phyloP scores from a whole-genome alignment of 2,113 vertebrate genomes.

The Podocnemis expansa region DNA sequence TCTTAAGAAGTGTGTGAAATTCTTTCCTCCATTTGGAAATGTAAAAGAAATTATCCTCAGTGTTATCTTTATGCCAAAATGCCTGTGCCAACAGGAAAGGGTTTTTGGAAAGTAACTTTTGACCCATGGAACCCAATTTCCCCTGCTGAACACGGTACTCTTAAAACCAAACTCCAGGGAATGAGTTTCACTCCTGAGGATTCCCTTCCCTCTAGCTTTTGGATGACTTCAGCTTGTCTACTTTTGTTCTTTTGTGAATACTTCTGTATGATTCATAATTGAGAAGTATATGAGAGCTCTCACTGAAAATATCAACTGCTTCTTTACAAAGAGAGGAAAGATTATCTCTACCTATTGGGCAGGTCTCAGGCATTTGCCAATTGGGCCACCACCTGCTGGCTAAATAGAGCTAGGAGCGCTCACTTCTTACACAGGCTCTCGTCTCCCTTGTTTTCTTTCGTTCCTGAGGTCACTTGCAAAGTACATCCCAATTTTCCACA shows the following conservation, averaged over 20 bases:
- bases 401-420: background rate
- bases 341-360: background rate
- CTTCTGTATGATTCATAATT: background rate
- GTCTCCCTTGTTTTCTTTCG: background rate
- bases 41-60: background rate
- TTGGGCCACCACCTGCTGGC: background rate
- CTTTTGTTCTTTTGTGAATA: background rate
- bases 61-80: background rate
- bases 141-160: background rate
- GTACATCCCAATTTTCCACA: background rate
- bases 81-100: background rate
- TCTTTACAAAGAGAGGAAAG: background rate
- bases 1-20: background rate
- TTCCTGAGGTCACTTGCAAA: background rate
- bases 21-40: background rate
- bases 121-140: background rate
- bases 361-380: background rate
- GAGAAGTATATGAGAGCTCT: background rate
- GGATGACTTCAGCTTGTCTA: background rate
- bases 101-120: background rate
- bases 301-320: background rate
- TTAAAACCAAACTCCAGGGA: background rate
- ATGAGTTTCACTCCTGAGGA: background rate
- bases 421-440: background rate
- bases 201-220: background rate